Evolutionary conservation across 2,113 vertebrate species (phyloP).

Genomic region (Mugil cephalus): DNA sequence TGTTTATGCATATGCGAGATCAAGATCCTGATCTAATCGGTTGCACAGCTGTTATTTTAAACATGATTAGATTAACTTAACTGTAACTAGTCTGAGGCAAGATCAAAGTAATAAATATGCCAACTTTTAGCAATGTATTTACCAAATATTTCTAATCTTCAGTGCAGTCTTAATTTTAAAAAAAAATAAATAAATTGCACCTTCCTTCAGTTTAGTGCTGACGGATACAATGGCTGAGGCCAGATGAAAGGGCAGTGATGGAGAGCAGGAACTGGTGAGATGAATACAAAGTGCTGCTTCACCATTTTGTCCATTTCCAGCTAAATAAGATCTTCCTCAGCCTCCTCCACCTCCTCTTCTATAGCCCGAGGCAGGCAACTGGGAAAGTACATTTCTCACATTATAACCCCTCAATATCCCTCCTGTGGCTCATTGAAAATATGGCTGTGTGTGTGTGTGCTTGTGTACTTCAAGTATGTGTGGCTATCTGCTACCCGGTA

Average conservation of each 20-base stretch:
- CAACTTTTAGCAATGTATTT: not conserved
- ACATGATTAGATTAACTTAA: not conserved
- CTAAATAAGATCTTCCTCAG: conserved; percentile 74
- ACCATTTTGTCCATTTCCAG: conserved; percentile 71
- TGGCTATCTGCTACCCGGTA: conserved; percentile 11
- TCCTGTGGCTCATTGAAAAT: conserved; percentile 59
- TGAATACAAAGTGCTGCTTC: conserved; percentile 74
- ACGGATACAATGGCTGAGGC: conserved; percentile 8
- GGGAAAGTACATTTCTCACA: conserved; percentile 68
- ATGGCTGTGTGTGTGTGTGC: conserved; percentile 15
- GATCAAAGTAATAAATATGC: conserved; percentile 11
- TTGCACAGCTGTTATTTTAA: not conserved
- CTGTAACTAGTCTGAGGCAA: not conserved
- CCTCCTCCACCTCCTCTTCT: conserved; percentile 56
- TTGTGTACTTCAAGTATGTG: not conserved
- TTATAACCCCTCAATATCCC: conserved; percentile 74
- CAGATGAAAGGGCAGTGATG: conserved; percentile 38
- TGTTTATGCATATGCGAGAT: no score
- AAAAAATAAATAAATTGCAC: not conserved
- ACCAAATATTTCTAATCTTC: not conserved
- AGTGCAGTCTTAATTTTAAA: not conserved
- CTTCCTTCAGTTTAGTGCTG: not conserved
- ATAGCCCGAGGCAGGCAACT: conserved; percentile 59
- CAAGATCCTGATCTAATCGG: not conserved
- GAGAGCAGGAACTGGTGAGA: conserved; percentile 44